Evolutionary conservation across 2,888 invertebrate species (phyloP), one percentile per base, ranked within the genome.

Genomic region (Ceriagrion tenellum): DNA sequence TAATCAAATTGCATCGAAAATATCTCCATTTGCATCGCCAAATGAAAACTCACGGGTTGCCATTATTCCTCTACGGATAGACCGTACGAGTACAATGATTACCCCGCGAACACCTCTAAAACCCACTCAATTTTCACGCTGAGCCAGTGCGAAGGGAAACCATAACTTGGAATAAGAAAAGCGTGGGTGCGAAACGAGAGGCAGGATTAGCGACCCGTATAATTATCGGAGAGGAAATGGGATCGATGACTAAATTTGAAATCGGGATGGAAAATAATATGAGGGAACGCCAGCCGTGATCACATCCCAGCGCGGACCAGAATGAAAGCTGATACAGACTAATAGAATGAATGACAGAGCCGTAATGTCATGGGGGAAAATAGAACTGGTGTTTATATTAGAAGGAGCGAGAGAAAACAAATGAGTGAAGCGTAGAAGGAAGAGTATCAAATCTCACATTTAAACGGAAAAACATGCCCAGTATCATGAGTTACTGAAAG

Each of bases 121-220:
- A 16, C 81, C 18, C 81, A 26, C 13, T 81, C 35, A 12, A 81
- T 81, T 81, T 35, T 16, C 12, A 35, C 81, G 35, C 30, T 30
- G 81, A 35, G 18, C 6, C 81, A 6, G 16, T 35, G 81, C 18
- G 81, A 81, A 81, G 35, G 35, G 81, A 81, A 81, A 81, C 35
- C 3, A 35, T 35, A 81, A 30, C 12, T 35, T 81, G 81, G 81
- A 81, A 18, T 81, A 30, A 35, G 13, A 81, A 81, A 13, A 12
- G 81, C 81, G 81, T 81, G 81, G 35, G 81, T 81, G 30, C n/a
- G 81, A 81, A 81, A 81, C 16, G 81, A 35, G 35, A 81, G 81
- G 81, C 4, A 81, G 81, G 81, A 81, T 81, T 81, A 81, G 35
- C 35, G 81, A 16, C 16, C 18, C 35, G 30, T 16, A 35, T 35